Base-by-base conservation (phyloP, 1,140 invertebrate genomes). In the Parapsyche elsis region DNA sequence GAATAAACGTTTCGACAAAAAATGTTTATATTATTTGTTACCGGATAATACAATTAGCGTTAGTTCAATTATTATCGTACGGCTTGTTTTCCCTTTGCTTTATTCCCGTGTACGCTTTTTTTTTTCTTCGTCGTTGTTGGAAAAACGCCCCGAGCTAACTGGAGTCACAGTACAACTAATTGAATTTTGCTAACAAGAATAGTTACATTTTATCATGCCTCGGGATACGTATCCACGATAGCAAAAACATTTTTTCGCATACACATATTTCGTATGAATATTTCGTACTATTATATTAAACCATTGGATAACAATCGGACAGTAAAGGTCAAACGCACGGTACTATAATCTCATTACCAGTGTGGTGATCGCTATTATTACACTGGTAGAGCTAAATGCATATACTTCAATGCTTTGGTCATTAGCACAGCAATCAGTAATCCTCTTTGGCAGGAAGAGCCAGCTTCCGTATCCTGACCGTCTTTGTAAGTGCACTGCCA, bases 121-220 rank as follows among this genome's bases (percentile, higher is more conserved):
- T 24, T 67, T 67, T 67, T 24, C 23, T 49, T 75, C 10, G 1
- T 24, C 70, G 70, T 26, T 67, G 64, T 67, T 23, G 64, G 49
- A 24, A 57, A 49, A 19, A n/a, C 73, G 46, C 73, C 45, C 23
- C 44, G 12, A 46, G 73, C 73, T 14, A 24, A 24, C 73, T 16
- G 24, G 73, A 75, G 73, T 75, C 73, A 75, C 73, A 46, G 21
- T 49, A 75, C 73, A 57, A 26, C 49, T 75, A 75, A 75, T 75
- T 49, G 46, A 75, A 75, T 75, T 75, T 21, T 24, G 46, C 73
- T 75, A 75, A 75, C 73, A 57, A 75, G 73, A 75, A 75, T 57
- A 75, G 49, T 75, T 53, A 75, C 49, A 49, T 75, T 73, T 75
- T 75, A 75, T 75, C 23, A 24, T 30, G 73, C 49, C 73, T 9